phyloP scores from a whole-genome alignment of 1,140 invertebrate genomes.

The Heliconius nattereri region DNA sequence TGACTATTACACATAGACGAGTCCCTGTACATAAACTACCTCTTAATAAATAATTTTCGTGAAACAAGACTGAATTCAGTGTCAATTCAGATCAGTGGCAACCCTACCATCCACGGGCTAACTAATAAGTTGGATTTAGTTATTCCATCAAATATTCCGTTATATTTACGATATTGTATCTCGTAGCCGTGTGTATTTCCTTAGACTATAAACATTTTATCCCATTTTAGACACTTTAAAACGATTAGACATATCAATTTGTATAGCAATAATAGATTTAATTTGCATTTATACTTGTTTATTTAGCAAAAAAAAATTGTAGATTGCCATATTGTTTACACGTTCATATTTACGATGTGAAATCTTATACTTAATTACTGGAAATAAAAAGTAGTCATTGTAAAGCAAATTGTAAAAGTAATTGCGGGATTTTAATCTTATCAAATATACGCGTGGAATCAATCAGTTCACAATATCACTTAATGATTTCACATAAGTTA shows the following conservation, averaged over 20 bases:
- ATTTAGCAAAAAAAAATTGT: slow-evolving; percentile 10
- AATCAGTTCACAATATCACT: slow-evolving; percentile 3
- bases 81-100: slow-evolving; percentile 78
- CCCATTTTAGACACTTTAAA: slow-evolving; percentile 20
- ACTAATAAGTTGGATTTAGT: slow-evolving; percentile 11
- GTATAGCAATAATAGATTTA: slow-evolving; percentile 13
- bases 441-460: neutral
- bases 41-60: slow-evolving; percentile 67
- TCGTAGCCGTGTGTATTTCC: slow-evolving; percentile 21
- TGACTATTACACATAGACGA: slow-evolving; percentile 31
- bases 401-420: neutral
- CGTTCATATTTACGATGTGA: neutral
- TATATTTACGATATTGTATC: slow-evolving; percentile 5
- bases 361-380: neutral
- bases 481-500: neutral
- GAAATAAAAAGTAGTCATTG: neutral
- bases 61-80: slow-evolving; percentile 81
- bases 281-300: slow-evolving; percentile 16
- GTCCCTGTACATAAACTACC: slow-evolving; percentile 77
- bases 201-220: slow-evolving; percentile 20
- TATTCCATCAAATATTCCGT: slow-evolving; percentile 13
- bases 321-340: slow-evolving; percentile 6
- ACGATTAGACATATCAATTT: slow-evolving; percentile 45
- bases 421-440: neutral
- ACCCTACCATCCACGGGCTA: slow-evolving; percentile 37